Evolutionary conservation across 2,113 vertebrate species (phyloP), one percentile per base, ranked within the genome.

Genomic region (Malurus elegans): DNA sequence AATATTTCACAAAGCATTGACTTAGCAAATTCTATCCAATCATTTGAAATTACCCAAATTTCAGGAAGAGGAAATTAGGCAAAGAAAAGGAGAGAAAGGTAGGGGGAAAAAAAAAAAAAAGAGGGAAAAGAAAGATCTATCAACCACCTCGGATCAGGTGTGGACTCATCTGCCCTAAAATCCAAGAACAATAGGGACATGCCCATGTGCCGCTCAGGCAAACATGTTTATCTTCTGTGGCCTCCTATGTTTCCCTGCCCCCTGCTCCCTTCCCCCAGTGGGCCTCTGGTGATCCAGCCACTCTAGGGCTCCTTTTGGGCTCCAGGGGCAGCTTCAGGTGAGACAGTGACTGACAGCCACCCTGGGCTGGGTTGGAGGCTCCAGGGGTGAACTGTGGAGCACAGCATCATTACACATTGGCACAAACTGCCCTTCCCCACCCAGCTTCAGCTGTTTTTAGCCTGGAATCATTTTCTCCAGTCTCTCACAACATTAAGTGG

Each of bases 121-220:
- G 4, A 53, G 10, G 40, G 12, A 42, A 51, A 50, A 34, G 3
- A 71, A 71, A 53, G 10, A 17, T 36, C 31, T 2, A 45, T 5
- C 21, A 28, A 32, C 9, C 18, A 9, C 4, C 2, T 26, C 62
- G 32, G n/a, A 38, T 54, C 32, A 28, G 47, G 28, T 4, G 1
- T 14, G 32, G n/a, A 28, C 18, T 29, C 50, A 56, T 15, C 8
- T 48, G 54, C 60, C 42, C 12, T 74, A 32, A 74, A 48, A n/a
- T 40, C 24, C 42, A n/a, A 40, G 34, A 29, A 29, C 24, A 48
- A 8, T 2, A n/a, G 24, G 24, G 29, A 16, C 8, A 19, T 13
- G 29, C 56, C 4, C 12, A 57, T 5, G 4, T 8, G 15, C 0
- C 0, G 5, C 25, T 54, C 23, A 38, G 42, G 4, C 24, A 48